Conservation (phyloP, 2,113 vertebrate genomes). For the Ammodytes dubius region DNA sequence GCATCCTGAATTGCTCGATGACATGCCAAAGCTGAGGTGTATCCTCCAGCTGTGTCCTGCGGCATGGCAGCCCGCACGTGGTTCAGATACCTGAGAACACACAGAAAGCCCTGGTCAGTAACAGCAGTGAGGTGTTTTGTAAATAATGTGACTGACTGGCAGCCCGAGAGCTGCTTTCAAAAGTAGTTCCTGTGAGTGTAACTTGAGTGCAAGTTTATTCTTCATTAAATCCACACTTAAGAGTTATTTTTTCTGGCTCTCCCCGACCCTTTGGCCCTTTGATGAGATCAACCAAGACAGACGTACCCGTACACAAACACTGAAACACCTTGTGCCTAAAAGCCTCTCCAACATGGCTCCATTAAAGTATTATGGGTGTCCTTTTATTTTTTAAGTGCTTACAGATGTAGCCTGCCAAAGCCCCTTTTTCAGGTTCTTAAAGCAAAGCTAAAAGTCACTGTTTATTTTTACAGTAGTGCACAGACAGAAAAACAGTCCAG, state of each 20-base stretch:
- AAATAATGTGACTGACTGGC: conserved; percentile 63
- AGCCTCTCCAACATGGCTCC: conserved; percentile 65
- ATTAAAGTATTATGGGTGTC: conserved; percentile 78
- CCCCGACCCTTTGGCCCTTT: conserved; percentile 52
- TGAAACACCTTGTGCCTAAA: conserved; percentile 71
- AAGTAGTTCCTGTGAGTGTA: conserved; percentile 50
- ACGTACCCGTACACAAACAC: conserved; percentile 59
- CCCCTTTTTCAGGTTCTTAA: conserved; percentile 62
- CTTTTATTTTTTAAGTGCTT: conserved; percentile 79
- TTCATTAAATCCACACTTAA: conserved; percentile 66
- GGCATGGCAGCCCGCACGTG: conserved; percentile 92
- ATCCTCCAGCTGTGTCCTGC: conserved; percentile 96
- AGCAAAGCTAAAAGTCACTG: conserved; percentile 69
- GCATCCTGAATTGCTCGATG: conserved; percentile 96
- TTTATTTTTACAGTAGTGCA: conserved; percentile 74
- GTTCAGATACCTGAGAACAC: conserved; percentile 91
- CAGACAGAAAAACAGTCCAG: conserved; percentile 72
- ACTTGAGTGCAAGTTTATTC: conserved; percentile 65
- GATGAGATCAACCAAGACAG: conserved; percentile 66
- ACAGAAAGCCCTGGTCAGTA: conserved; percentile 53
- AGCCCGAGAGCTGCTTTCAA: conserved; percentile 40
- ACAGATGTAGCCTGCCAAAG: conserved; percentile 79
- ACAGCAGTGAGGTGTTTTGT: conserved; percentile 52
- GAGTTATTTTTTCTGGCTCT: conserved; percentile 62
- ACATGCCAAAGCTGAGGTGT: conserved; percentile 93